Conservation (phyloP, 2,113 vertebrate species). For the Pandion haliaetus region DNA sequence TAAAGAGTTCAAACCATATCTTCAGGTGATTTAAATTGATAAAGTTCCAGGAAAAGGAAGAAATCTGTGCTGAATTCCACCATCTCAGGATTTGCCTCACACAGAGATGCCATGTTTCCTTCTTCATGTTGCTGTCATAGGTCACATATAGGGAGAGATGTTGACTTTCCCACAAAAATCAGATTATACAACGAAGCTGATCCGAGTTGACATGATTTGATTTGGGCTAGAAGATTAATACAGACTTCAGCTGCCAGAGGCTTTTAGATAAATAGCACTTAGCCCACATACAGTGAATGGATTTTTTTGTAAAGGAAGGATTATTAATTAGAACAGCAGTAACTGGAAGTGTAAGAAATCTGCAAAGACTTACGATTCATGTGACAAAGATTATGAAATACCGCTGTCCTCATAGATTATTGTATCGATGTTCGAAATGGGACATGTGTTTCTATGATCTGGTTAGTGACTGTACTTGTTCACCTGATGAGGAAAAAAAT, state of each 20-base stretch:
- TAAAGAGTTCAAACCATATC: neutral
- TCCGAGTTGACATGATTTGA: constrained; percentile 68
- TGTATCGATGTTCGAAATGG: neutral
- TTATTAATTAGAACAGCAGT: constrained; percentile 9
- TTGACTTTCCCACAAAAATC: constrained; percentile 57
- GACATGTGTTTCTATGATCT: neutral
- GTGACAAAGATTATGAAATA: neutral
- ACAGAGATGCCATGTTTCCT: neutral
- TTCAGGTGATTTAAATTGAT: neutral
- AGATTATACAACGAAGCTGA: constrained; percentile 53
- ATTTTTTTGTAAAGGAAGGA: neutral
- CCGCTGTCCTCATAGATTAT: neutral
- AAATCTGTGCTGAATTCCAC: neutral
- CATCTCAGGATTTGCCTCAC: neutral
- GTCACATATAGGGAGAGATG: constrained; percentile 29
- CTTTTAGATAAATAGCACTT: constrained; percentile 69
- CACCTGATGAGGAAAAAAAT: neutral
- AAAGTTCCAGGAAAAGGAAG: neutral
- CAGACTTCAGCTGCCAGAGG: constrained; percentile 51
- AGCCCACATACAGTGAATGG: constrained; percentile 27
- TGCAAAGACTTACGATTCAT: neutral
- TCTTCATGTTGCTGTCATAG: constrained; percentile 17
- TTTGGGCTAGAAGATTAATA: constrained; percentile 64
- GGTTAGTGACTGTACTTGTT: neutral
- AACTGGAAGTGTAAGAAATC: neutral